Evolutionary conservation across 2,113 vertebrate species (phyloP).

Genomic region (Heteronetta atricapilla): DNA sequence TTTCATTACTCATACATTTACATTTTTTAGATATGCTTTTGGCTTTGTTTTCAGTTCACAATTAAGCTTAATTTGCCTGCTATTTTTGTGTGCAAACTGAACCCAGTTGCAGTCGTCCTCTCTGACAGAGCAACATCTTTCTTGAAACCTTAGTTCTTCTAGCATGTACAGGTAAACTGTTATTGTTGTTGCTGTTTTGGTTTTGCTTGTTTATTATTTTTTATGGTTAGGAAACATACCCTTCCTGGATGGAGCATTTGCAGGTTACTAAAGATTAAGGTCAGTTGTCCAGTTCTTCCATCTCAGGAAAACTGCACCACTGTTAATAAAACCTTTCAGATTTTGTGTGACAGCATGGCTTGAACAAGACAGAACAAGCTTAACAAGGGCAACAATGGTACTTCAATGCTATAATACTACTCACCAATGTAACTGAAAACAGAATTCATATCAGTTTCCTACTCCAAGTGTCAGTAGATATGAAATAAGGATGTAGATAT

Average conservation of each 20-base stretch:
- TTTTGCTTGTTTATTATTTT: background rate
- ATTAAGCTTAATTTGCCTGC: background rate
- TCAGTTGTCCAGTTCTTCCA: background rate
- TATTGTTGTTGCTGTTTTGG: background rate
- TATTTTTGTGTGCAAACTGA: background rate
- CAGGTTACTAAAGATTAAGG: background rate
- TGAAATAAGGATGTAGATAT: accelerated
- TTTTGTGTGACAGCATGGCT: background rate
- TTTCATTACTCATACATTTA: background rate
- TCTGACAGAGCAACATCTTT: background rate
- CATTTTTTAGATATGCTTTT: background rate
- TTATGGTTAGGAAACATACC: background rate
- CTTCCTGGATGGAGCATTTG: background rate
- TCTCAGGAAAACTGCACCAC: background rate
- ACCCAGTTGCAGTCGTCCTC: background rate
- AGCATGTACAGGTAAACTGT: background rate
- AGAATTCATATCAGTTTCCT: background rate
- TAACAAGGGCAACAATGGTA: background rate
- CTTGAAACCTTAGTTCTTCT: background rate
- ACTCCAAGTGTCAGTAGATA: background rate
- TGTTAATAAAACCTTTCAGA: background rate
- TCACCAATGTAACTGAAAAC: background rate
- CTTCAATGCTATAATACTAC: background rate
- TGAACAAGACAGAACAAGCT: background rate
- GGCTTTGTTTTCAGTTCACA: background rate